Percentiles rank a stretch among this genome's conserved stretches.
Evolutionary conservation across 2,888 invertebrate genomes (phyloP).

Genomic region (Electrophaes corylata): DNA sequence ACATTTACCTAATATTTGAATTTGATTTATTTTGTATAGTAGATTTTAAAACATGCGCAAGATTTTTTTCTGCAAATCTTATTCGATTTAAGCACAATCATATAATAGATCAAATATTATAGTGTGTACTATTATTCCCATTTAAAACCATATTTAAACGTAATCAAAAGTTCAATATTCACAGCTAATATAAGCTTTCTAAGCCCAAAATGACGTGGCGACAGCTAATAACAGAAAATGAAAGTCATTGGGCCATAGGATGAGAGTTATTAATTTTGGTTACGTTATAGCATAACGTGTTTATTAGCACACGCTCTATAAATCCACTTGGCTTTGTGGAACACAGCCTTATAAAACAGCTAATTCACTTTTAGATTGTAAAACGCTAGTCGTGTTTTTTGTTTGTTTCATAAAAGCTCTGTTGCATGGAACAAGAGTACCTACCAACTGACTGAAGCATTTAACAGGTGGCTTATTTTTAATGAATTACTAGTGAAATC

Average conservation of each 20-base stretch:
- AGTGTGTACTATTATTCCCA: not conserved
- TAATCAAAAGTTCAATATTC: slow-evolving; percentile 34
- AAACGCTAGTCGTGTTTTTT: not conserved
- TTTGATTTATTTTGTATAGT: not conserved
- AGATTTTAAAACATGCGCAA: too few relatives aligned
- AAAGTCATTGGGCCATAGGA: slow-evolving; percentile 63
- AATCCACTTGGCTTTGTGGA: slow-evolving; percentile 49
- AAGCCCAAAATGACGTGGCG: slow-evolving; percentile 58
- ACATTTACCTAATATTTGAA: slow-evolving; percentile 18
- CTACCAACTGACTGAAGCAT: too few relatives aligned
- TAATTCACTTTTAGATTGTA: not conserved
- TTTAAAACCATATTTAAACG: not conserved
- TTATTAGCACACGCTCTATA: slow-evolving; percentile 74
- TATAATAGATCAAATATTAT: not conserved
- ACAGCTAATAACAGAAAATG: slow-evolving; percentile 64
- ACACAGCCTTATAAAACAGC: slow-evolving; percentile 36
- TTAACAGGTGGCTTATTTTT: too few relatives aligned
- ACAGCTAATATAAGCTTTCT: slow-evolving; percentile 44
- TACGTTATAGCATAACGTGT: slow-evolving; percentile 73
- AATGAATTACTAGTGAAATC: too few relatives aligned
- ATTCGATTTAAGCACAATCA: too few relatives aligned
- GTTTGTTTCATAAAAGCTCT: not conserved
- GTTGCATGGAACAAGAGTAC: not conserved
- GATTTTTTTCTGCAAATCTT: too few relatives aligned
- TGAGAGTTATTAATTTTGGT: slow-evolving; percentile 78